Evolutionary conservation across 2,888 invertebrate species (phyloP).

Genomic region (Zaprionus lineosus): DNA sequence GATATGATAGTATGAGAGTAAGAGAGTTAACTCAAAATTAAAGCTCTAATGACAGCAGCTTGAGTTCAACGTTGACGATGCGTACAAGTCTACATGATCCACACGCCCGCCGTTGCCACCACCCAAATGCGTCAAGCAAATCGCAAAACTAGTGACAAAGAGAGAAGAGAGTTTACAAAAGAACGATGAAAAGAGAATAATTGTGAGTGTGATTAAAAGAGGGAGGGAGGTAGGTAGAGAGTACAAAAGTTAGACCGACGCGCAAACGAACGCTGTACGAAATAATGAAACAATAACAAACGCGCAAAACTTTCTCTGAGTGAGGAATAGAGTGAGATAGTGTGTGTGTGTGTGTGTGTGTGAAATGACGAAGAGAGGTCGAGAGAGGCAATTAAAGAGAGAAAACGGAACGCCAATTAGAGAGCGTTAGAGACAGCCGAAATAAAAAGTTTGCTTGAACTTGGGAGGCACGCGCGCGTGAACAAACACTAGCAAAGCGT

Average conservation of each 20-base stretch:
- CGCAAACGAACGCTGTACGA: conserved; percentile 61
- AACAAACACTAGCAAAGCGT: conserved; percentile 69
- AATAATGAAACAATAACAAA: conserved; percentile 78
- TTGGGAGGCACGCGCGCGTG: conserved; percentile 78
- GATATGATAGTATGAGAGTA: neutral
- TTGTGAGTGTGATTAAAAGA: too few species aligned
- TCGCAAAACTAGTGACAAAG: neutral
- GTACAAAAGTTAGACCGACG: conserved; percentile 26
- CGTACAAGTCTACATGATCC: conserved; percentile 70
- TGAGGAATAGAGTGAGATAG: conserved; percentile 26
- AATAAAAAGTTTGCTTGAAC: conserved; percentile 57
- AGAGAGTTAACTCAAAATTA: conserved; percentile 28
- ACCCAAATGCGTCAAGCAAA: conserved; percentile 6
- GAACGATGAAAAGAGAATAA: too few species aligned
- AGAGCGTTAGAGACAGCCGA: conserved; percentile 11
- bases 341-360: too few species aligned
- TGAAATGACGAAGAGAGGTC: conserved; percentile 8
- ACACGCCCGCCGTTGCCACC: conserved; percentile 21
- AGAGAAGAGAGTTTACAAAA: conserved; percentile 1
- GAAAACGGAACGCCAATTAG: conserved; percentile 28
- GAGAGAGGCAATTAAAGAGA: conserved; percentile 24
- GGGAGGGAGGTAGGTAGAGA: conserved; percentile 6
- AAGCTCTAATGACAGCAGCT: conserved; percentile 42
- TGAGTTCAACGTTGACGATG: conserved; percentile 35
- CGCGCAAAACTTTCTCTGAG: conserved; percentile 77